These are phyloP conservation scores for Antitype chi DNA, from an alignment of 2,888 invertebrate species.

Conservation along the genomic window DNA sequence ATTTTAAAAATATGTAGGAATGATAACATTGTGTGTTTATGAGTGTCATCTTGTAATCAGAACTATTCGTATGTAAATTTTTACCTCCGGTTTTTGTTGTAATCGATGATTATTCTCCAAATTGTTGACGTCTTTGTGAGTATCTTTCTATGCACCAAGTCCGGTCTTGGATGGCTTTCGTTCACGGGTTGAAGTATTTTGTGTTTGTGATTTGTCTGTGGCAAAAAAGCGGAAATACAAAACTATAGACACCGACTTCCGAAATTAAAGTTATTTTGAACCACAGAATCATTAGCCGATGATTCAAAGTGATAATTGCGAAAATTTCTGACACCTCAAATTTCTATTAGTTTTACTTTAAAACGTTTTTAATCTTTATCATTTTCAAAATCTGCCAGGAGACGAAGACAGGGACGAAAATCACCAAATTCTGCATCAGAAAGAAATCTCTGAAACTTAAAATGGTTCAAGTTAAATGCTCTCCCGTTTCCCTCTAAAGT, in stretches of 20 bases:
- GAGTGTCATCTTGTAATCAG: slow-evolving; percentile 12
- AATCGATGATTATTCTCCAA: not conserved
- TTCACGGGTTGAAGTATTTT: no score
- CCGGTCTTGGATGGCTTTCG: not conserved
- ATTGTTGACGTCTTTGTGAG: no score
- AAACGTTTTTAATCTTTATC: not conserved
- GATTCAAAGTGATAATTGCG: not conserved
- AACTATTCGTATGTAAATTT: slow-evolving; percentile 25
- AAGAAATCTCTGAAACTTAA: slow-evolving; percentile 34
- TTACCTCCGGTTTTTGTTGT: not conserved
- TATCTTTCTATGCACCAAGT: not conserved
- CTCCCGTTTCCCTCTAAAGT: slow-evolving; percentile 68
- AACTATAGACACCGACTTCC: no score
- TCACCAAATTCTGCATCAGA: not conserved
- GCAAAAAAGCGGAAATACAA: no score
- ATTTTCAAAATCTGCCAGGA: slow-evolving; percentile 6
- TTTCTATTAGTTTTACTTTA: not conserved
- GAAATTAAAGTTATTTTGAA: not conserved
- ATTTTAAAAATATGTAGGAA: slow-evolving; percentile 29
- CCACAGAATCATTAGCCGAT: not conserved
- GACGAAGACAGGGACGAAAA: not conserved
- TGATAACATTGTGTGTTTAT: slow-evolving; percentile 25
- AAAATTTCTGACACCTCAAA: not conserved
- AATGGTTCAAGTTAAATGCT: slow-evolving; percentile 64
- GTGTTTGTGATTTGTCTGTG: not conserved